Evolutionary conservation across 2,797 vertebrate species (phyloP).

Genomic region (Coranthus polyacanthus): DNA sequence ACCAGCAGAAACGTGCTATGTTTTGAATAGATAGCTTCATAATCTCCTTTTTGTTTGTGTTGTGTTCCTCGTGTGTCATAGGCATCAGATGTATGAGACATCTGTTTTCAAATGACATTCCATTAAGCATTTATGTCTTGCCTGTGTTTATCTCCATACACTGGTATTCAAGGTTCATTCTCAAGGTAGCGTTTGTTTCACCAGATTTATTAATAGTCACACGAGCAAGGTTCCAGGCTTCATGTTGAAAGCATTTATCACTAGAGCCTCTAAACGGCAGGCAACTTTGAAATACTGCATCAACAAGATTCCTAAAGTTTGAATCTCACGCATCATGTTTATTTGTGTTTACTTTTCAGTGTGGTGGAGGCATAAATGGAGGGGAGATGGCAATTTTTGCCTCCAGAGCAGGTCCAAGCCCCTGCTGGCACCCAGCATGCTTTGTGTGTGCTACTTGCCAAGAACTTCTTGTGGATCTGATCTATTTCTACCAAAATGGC

Average conservation of each 20-base stretch:
- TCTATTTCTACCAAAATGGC: conserved; percentile 96
- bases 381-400: conserved; percentile 96
- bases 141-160: conserved; percentile 5
- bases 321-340: conserved; percentile 43
- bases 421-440: conserved; percentile 96
- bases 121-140: neutral
- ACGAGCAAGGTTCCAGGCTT: neutral
- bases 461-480: conserved; percentile 96
- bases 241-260: neutral
- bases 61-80: conserved; percentile 34
- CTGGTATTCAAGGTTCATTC: conserved; percentile 13
- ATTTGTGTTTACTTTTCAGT: conserved; percentile 69
- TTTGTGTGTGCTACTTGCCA: conserved; percentile 93
- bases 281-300: conserved; percentile 5
- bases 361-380: conserved; percentile 87
- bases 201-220: neutral
- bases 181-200: conserved; percentile 9
- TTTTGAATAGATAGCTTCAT: conserved; percentile 43
- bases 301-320: conserved; percentile 8
- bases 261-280: too few species aligned
- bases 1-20: conserved; percentile 20
- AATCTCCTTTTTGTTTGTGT: conserved; percentile 39
- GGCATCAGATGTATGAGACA: conserved; percentile 3
- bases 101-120: conserved; percentile 34
- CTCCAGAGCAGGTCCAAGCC: conserved; percentile 91